Evolutionary conservation across 2,888 invertebrate genomes (phyloP).

Genomic region (Agrotis clavis): DNA sequence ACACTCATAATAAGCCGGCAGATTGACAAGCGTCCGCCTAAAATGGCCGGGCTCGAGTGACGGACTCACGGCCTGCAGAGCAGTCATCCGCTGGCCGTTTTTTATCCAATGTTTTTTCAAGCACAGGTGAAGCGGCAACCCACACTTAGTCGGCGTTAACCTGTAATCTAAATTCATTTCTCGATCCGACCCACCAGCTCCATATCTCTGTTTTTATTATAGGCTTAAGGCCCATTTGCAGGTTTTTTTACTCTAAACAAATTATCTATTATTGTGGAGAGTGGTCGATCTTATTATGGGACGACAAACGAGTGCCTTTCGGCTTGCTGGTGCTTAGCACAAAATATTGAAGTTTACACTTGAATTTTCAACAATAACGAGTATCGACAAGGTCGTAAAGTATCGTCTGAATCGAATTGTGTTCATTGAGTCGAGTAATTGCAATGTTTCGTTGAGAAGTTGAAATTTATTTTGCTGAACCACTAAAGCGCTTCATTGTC

Average conservation of each 20-base stretch:
- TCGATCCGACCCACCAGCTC: slow-evolving; percentile 89
- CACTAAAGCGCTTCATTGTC: slow-evolving; percentile 75
- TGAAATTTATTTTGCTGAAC: slow-evolving; percentile 76
- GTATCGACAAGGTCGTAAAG: slow-evolving; percentile 77
- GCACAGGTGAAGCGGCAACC: slow-evolving; percentile 88
- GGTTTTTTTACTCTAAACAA: slow-evolving; percentile 89
- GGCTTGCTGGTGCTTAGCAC: slow-evolving; percentile 39
- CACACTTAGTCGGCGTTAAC: slow-evolving; percentile 91
- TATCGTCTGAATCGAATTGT: slow-evolving; percentile 81
- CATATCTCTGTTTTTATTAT: slow-evolving; percentile 90
- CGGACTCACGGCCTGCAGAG: slow-evolving; percentile 65
- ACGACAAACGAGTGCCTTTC: slow-evolving; percentile 80
- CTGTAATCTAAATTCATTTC: slow-evolving; percentile 91
- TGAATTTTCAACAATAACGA: slow-evolving; percentile 74
- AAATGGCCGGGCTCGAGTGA: slow-evolving; percentile 78
- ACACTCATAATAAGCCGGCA: slow-evolving; percentile 79
- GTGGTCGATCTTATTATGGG: slow-evolving; percentile 85
- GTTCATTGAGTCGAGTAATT: slow-evolving; percentile 85
- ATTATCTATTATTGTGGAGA: slow-evolving; percentile 89
- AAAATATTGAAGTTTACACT: slow-evolving; percentile 70
- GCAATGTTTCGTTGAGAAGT: slow-evolving; percentile 79
- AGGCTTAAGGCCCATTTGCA: slow-evolving; percentile 89
- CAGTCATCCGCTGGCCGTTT: slow-evolving; percentile 73
- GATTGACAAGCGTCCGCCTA: slow-evolving; percentile 77
- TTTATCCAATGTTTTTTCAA: slow-evolving; percentile 84